Percentiles rank a stretch among this genome's conserved stretches.
phyloP scores from a whole-genome alignment of 2,113 vertebrate genomes.

The Drymodes brunneopygia region DNA sequence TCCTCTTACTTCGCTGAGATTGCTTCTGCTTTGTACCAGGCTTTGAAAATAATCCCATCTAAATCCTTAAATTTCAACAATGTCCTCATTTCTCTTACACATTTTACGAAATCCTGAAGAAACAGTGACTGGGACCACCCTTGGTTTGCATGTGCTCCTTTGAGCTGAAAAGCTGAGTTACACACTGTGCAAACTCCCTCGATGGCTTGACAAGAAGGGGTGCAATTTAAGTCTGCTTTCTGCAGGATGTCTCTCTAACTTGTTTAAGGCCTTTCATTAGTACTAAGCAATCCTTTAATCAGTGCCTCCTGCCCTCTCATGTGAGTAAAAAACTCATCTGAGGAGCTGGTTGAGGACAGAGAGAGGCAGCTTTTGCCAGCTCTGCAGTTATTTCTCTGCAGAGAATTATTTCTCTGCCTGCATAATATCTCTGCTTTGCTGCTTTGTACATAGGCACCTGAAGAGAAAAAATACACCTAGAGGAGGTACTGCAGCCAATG shows the following conservation, averaged over 20 bases:
- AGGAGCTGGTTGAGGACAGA: not conserved
- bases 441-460: not conserved
- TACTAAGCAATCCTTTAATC: not conserved
- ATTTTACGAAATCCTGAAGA: not conserved
- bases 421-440: not conserved
- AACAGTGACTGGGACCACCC: not conserved
- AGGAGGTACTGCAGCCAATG: not conserved
- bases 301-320: not conserved
- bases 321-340: not conserved
- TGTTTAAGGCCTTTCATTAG: not conserved
- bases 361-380: not conserved
- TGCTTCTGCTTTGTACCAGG: not conserved
- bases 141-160: not conserved
- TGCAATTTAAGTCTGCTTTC: not conserved
- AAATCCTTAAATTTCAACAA: not conserved
- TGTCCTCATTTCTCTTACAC: not conserved
- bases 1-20: not conserved
- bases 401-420: too few species aligned
- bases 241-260: not conserved
- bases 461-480: accelerated
- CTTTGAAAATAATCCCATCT: not conserved
- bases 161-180: not conserved
- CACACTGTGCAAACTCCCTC: not conserved
- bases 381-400: not conserved
- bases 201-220: not conserved